Percentiles rank a stretch among this genome's conserved stretches.
Evolutionary conservation across 2,888 invertebrate species (phyloP).

Genomic region (Trachelus tabidus): DNA sequence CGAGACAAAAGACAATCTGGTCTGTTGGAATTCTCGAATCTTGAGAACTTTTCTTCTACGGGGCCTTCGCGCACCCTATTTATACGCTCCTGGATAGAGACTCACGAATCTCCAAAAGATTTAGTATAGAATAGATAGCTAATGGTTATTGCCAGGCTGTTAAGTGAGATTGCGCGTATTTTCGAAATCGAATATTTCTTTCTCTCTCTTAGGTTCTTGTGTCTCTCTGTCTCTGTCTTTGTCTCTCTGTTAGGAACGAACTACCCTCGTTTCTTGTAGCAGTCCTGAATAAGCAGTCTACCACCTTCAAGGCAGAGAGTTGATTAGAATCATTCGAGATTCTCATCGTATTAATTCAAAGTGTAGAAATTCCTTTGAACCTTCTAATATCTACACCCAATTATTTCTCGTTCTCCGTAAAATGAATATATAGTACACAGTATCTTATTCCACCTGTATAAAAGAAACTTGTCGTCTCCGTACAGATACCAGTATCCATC

Average conservation of each 20-base stretch:
- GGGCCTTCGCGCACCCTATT: slow-evolving; percentile 7
- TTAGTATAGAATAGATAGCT: slow-evolving; percentile 12
- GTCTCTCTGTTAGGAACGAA: neutral
- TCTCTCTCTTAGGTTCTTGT: neutral
- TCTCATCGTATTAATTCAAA: neutral
- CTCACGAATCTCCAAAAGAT: slow-evolving; percentile 27
- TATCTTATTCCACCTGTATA: neutral
- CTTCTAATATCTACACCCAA: neutral
- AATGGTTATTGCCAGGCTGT: slow-evolving; percentile 22
- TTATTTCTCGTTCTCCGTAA: neutral
- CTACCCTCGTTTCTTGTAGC: neutral
- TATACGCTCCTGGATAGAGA: slow-evolving; percentile 33
- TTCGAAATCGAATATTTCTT: slow-evolving; percentile 12
- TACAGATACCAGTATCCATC: neutral
- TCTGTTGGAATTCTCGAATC: too few species aligned
- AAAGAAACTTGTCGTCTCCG: neutral
- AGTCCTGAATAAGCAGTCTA: neutral
- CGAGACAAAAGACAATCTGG: too few species aligned
- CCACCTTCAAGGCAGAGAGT: neutral
- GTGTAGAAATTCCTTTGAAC: neutral
- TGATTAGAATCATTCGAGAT: neutral
- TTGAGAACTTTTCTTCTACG: neutral
- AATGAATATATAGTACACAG: neutral
- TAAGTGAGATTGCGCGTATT: slow-evolving; percentile 26
- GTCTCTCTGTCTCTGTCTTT: neutral